Percentiles rank a stretch among this genome's conserved stretches.
phyloP scores from a whole-genome alignment of 2,797 vertebrate genomes.

The Pantherophis alleghaniensis region DNA sequence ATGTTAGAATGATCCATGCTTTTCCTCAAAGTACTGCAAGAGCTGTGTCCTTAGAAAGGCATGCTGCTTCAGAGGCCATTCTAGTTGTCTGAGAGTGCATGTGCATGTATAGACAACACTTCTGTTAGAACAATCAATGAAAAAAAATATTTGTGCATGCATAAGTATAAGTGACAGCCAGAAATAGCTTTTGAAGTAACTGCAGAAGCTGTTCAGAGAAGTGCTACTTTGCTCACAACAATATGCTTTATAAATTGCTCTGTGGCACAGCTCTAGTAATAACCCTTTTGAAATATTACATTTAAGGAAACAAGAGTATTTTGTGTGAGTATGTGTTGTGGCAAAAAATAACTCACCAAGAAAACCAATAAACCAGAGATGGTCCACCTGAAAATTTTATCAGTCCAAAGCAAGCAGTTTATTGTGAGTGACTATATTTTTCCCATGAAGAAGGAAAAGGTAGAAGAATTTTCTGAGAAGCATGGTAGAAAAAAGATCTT shows the following conservation, averaged over 20 bases:
- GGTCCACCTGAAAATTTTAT: not conserved
- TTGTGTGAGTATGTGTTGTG: not conserved
- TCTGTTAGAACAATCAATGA: not conserved
- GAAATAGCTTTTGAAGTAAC: not conserved
- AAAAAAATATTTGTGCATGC: not conserved
- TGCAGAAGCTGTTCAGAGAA: not conserved
- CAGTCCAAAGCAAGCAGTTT: not conserved
- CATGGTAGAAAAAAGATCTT: not conserved
- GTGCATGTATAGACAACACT: not conserved
- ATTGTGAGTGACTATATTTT: not conserved
- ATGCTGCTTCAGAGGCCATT: not conserved
- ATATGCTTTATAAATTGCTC: not conserved
- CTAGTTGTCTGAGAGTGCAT: not conserved
- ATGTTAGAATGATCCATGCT: not conserved
- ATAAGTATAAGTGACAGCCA: not conserved
- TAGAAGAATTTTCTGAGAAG: not conserved
- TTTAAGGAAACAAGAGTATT: not conserved
- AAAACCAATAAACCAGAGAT: not conserved
- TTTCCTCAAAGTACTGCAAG: not conserved
- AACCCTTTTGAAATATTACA: not conserved
- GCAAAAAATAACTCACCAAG: not conserved
- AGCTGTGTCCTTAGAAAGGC: not conserved
- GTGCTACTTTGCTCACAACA: not conserved
- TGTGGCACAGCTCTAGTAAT: not conserved
- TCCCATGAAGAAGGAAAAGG: not conserved